phyloP scores from a whole-genome alignment of 1,140 invertebrate genomes.

The Phthorimaea operculella region DNA sequence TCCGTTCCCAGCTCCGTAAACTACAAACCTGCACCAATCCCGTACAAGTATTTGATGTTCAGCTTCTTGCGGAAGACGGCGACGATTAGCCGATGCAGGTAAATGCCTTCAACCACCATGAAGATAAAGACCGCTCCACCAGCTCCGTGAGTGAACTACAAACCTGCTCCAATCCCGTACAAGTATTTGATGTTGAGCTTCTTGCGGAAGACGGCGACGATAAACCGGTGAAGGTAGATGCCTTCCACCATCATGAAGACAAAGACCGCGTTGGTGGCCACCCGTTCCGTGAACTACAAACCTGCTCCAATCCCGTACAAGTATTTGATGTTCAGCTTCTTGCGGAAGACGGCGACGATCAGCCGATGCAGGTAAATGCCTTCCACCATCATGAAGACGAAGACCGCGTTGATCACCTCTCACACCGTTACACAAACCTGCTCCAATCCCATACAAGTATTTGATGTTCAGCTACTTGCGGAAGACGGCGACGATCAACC shows the following conservation, averaged over 20 bases:
- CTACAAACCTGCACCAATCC: constrained; percentile 27
- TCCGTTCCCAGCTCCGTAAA: constrained; percentile 63
- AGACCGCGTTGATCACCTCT: constrained; percentile 64
- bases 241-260: constrained; percentile 72
- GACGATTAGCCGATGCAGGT: constrained; percentile 70
- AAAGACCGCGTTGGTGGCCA: constrained; percentile 67
- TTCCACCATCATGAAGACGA: constrained; percentile 71
- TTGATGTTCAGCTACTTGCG: constrained; percentile 53
- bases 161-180: constrained; percentile 44
- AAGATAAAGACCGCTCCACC: constrained; percentile 69
- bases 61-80: constrained; percentile 65
- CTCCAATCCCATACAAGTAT: constrained; percentile 53
- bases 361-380: constrained; percentile 69
- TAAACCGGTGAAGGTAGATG: constrained; percentile 69
- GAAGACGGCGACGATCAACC: constrained; percentile 70
- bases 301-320: constrained; percentile 51
- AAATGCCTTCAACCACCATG: constrained; percentile 71
- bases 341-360: constrained; percentile 68
- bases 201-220: constrained; percentile 68
- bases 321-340: constrained; percentile 50
- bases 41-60: constrained; percentile 56
- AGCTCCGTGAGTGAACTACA: constrained; percentile 30
- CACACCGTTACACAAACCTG: constrained; percentile 49
- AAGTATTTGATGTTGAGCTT: constrained; percentile 55
- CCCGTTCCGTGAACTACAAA: constrained; percentile 40